These are phyloP conservation scores for Choristoneura fumiferana DNA, from an alignment of 1,140 invertebrate genomes.

Conservation along the genomic window DNA sequence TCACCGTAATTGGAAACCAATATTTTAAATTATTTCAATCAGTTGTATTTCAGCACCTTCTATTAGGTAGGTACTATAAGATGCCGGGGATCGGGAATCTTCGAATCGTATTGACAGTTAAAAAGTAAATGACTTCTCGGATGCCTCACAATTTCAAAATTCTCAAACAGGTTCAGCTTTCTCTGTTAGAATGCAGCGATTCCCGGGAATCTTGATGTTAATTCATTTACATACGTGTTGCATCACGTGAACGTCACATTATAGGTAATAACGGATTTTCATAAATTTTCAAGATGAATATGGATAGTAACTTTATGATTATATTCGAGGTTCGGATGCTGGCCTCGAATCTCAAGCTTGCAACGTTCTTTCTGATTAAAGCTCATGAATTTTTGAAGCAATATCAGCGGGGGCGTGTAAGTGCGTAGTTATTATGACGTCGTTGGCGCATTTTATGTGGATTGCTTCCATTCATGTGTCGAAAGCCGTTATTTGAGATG, in stretches of 20 bases:
- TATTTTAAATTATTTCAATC: too few relatives aligned
- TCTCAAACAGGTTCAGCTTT: slow-evolving; percentile 34
- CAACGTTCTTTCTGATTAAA: too few relatives aligned
- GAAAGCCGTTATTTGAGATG: slow-evolving; percentile 51
- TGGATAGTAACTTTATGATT: too few relatives aligned
- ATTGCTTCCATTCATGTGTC: slow-evolving; percentile 28
- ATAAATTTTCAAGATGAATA: slow-evolving; percentile 7
- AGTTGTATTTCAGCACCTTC: too few relatives aligned
- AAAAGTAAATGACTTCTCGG: background rate
- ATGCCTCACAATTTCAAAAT: slow-evolving; percentile 30
- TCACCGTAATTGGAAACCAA: too few relatives aligned
- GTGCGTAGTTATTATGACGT: background rate
- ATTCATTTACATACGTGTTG: slow-evolving; percentile 26
- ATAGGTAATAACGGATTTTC: slow-evolving; percentile 19
- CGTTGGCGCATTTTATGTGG: slow-evolving; percentile 1
- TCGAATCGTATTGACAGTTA: too few relatives aligned
- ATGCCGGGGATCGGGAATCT: too few relatives aligned
- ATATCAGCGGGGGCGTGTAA: too few relatives aligned
- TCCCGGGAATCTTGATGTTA: slow-evolving; percentile 26
- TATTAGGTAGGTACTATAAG: too few relatives aligned
- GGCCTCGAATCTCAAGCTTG: too few relatives aligned
- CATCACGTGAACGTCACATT: background rate
- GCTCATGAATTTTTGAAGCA: too few relatives aligned
- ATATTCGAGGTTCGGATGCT: too few relatives aligned
- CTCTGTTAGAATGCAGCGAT: slow-evolving; percentile 30